Conservation (phyloP, 64 coral and sea anemone species). For the Montipora efflorescens region DNA sequence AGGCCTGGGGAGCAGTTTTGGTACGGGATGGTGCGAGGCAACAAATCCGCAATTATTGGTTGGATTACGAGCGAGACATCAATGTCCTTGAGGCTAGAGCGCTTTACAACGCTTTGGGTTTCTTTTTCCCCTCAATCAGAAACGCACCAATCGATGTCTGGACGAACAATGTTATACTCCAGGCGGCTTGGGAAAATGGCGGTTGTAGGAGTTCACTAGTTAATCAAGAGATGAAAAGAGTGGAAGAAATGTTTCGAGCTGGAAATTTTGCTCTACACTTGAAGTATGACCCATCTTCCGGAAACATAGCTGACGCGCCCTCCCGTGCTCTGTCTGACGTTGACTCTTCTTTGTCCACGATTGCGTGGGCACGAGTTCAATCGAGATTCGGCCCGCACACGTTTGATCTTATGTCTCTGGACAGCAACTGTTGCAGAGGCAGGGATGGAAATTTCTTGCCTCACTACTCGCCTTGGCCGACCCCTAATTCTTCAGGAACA, state of each 20-base stretch:
- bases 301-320: background rate
- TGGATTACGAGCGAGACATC: background rate
- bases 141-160: slow-evolving; percentile 17
- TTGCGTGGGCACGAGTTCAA: background rate
- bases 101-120: background rate
- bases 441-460: background rate
- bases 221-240: background rate
- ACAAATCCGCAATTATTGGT: slow-evolving; percentile 19
- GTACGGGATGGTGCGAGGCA: background rate
- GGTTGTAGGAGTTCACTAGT: slow-evolving; percentile 17
- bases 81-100: background rate
- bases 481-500: background rate
- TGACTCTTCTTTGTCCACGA: background rate
- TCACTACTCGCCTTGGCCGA: slow-evolving; percentile 21
- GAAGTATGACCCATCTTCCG: background rate
- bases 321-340: background rate
- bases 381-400: slow-evolving; percentile 30
- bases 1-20: slow-evolving; percentile 28
- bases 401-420: slow-evolving; percentile 14
- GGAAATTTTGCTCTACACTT: background rate
- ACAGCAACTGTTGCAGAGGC: background rate
- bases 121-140: slow-evolving; percentile 5
- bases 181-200: slow-evolving; percentile 34
- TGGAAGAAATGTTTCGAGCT: background rate
- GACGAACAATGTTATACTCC: background rate